phyloP scores from a whole-genome alignment of 2,888 invertebrate genomes.

The Sipunculus nudus region DNA sequence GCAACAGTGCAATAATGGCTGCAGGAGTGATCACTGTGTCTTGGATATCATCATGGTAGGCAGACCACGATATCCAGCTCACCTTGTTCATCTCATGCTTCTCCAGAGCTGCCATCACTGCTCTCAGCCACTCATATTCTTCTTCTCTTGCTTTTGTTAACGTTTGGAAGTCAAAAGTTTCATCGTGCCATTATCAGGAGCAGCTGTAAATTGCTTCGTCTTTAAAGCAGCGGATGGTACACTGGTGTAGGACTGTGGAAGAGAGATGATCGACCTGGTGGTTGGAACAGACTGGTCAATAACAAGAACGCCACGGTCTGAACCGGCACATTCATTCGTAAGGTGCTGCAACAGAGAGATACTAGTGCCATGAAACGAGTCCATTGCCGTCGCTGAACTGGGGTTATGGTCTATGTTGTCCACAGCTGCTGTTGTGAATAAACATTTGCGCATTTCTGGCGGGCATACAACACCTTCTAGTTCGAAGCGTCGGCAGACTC shows the following conservation, averaged over 20 bases:
- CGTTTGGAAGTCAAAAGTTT: conserved; percentile 2
- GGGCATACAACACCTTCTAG: too few relatives aligned
- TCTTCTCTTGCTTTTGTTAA: conserved; percentile 1
- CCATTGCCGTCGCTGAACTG: conserved; percentile 17
- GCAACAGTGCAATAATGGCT: conserved; percentile 27
- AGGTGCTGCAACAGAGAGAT: too few relatives aligned
- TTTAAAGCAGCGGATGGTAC: conserved; percentile 6
- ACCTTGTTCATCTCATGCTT: neutral
- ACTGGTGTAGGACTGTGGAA: conserved; percentile 9
- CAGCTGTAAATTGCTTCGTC: too few relatives aligned
- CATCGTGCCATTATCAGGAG: too few relatives aligned
- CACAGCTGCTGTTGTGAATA: conserved; percentile 20
- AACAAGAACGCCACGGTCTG: conserved; percentile 1
- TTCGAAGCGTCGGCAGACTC: too few relatives aligned
- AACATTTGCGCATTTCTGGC: neutral
- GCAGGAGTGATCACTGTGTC: conserved; percentile 1
- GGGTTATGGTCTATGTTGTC: conserved; percentile 24
- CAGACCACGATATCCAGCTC: conserved; percentile 9
- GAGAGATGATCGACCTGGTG: conserved; percentile 1
- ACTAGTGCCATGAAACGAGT: conserved; percentile 16
- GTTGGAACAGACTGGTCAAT: neutral
- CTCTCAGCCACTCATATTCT: conserved; percentile 11
- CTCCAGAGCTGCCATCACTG: conserved; percentile 11
- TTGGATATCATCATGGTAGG: conserved; percentile 14
- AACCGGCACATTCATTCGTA: neutral